Percentiles rank a stretch among this genome's conserved stretches.
These are phyloP conservation scores for Brachyalestes nurse DNA, from an alignment of 2,797 vertebrate species.

Conservation along the genomic window DNA sequence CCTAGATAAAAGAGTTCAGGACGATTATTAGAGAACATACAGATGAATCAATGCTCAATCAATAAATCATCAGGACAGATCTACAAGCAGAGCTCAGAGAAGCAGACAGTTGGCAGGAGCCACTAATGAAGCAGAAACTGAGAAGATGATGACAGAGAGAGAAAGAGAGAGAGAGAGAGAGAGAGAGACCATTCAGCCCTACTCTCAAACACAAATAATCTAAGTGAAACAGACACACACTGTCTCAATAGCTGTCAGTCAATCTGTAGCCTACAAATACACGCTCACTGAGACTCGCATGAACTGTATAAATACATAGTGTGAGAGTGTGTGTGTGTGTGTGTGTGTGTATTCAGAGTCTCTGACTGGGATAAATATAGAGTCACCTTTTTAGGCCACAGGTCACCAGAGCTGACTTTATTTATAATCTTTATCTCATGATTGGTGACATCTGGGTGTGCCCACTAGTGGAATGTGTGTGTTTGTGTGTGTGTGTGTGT, in stretches of 20 bases:
- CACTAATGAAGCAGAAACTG: neutral
- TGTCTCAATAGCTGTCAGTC: no score
- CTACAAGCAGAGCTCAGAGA: no score
- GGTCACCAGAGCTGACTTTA: constrained; percentile 7
- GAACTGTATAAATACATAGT: neutral
- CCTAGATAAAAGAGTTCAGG: no score
- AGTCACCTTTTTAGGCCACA: neutral
- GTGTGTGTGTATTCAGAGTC: neutral
- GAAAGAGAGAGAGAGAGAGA: neutral
- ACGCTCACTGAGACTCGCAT: no score
- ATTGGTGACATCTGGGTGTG: neutral
- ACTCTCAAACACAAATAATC: neutral
- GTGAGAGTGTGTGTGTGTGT: constrained; percentile 9
- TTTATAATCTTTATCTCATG: constrained; percentile 11
- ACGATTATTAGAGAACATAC: no score
- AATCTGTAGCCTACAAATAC: no score
- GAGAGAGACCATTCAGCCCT: neutral
- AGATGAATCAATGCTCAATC: no score
- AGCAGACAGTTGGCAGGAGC: neutral
- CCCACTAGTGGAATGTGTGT: neutral
- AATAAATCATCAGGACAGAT: no score
- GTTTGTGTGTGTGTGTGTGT: neutral
- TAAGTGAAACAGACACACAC: neutral
- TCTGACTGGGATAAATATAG: neutral
- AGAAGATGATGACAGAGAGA: neutral